Base-by-base conservation (phyloP, 2,113 vertebrate species). In the Micromys minutus region DNA sequence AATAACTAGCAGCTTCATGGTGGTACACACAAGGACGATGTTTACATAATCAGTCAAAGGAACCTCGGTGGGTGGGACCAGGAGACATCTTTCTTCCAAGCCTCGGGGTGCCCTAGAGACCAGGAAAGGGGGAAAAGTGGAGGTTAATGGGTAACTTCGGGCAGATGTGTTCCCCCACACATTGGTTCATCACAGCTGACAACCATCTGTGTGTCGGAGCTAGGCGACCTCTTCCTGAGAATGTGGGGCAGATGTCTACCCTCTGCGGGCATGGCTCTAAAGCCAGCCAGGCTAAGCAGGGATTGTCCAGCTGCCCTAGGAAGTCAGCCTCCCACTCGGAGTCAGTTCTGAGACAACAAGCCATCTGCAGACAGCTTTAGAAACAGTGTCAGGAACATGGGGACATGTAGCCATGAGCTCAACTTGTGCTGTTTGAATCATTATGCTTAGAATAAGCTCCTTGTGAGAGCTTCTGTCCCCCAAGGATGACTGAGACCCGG, bases 41-140 rank as follows among this genome's bases (percentile, higher is more conserved):
- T 95, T 57, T 89, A 96, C 50, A 88, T 86, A 67, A 98, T 98
- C 98, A 99, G 91, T 99, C 99, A 97, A 99, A 99, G 0, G 99
- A 98, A 92, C 98, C 97, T 98, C 99, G 99, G 95, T 99, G 99
- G 29, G 99, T 99, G 63, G 99, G 99, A 97, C 99, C 99, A 19
- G 99, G 99, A 75, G 99, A 99, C 5, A 98, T 99, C 98, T 99
- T 99, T 92, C 99, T 99, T 98, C 99, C 98, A 89, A 99, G 99
- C 87, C 99, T 98, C 47, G 99, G 99, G 2, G 99, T 99, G 92
- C 99, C 99, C 99, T 99, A 71, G 95, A 98, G 97, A 96, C 42
- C 95, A 93, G 81, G 67, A 90, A 96, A 22, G 42, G 96, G 88
- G 83, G 45, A 15, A 45, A 61, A 0, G 16, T 0, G 2, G 74